Percentiles rank a stretch among this genome's conserved stretches.
Conservation (phyloP, 1,140 invertebrate species). For the Chrysopa pallens region DNA sequence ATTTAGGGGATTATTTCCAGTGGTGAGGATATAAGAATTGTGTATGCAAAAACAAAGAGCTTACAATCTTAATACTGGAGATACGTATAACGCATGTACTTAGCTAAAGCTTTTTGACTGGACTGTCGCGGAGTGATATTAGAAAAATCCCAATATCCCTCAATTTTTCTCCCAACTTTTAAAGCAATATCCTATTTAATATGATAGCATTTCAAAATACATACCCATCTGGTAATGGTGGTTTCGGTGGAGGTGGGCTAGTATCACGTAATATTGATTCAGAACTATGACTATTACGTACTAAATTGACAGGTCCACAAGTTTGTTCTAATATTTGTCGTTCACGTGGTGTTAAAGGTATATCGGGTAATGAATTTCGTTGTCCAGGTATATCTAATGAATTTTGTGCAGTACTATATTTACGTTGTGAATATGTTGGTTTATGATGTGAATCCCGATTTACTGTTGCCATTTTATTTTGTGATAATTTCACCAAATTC, state of each 20-base stretch:
- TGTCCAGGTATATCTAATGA: conserved; percentile 23
- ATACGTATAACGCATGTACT: too few relatives aligned
- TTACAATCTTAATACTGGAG: too few relatives aligned
- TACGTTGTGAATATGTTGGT: not conserved
- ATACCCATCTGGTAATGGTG: conserved; percentile 59
- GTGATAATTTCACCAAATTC: conserved; percentile 42
- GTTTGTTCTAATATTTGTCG: conserved; percentile 45
- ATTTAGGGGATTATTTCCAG: too few relatives aligned
- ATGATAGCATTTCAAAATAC: conserved; percentile 3
- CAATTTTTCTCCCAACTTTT: too few relatives aligned
- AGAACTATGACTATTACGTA: conserved; percentile 52
- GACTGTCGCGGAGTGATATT: too few relatives aligned
- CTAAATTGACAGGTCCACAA: conserved; percentile 26
- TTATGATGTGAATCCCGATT: not conserved
- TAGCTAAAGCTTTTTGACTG: too few relatives aligned
- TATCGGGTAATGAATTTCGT: conserved; percentile 57
- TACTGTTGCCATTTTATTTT: conserved; percentile 40
- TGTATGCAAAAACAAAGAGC: too few relatives aligned
- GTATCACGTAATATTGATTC: conserved; percentile 39
- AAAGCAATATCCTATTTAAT: too few relatives aligned
- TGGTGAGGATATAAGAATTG: too few relatives aligned
- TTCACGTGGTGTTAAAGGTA: conserved; percentile 60
- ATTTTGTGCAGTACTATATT: not conserved
- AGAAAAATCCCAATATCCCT: too few relatives aligned
- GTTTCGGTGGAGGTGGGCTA: conserved; percentile 64